phyloP scores from a whole-genome alignment of 2,113 vertebrate genomes.

The Hippocampus comes region DNA sequence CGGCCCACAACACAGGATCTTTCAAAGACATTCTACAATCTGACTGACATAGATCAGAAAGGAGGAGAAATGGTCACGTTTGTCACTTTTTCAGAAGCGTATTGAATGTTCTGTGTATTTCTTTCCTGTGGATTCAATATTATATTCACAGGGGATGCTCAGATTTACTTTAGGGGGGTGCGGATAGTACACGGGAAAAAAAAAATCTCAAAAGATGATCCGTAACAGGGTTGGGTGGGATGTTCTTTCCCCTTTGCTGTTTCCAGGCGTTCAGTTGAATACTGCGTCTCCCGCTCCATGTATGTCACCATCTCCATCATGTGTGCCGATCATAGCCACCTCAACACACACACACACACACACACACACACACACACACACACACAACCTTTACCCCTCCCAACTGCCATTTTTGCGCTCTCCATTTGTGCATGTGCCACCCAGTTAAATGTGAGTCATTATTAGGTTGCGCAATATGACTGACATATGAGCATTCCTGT shows the following conservation, averaged over 20 bases:
- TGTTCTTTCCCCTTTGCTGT: conserved; percentile 53
- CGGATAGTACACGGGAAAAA: conserved; percentile 25
- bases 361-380: background rate
- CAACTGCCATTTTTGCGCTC: conserved; percentile 25
- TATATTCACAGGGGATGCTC: conserved; percentile 16
- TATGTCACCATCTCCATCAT: conserved; percentile 41
- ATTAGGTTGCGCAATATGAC: conserved; percentile 29
- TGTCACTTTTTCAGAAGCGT: background rate
- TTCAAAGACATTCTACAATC: no score
- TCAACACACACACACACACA: background rate
- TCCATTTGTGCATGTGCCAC: conserved; percentile 51
- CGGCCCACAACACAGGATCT: no score
- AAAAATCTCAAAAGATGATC: background rate
- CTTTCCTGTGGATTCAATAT: conserved; percentile 32
- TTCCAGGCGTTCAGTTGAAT: conserved; percentile 36
- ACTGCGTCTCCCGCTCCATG: conserved; percentile 39
- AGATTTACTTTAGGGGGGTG: conserved; percentile 26
- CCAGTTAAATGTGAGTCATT: conserved; percentile 28
- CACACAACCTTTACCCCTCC: conserved; percentile 4
- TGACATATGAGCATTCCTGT: conserved; percentile 36
- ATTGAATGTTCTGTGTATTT: background rate
- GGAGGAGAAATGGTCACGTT: no score
- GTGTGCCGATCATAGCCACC: conserved; percentile 4
- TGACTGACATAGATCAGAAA: no score
- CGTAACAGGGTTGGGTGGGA: background rate